Conservation (phyloP, 2,888 invertebrate species). For the Nasonia oneida region DNA sequence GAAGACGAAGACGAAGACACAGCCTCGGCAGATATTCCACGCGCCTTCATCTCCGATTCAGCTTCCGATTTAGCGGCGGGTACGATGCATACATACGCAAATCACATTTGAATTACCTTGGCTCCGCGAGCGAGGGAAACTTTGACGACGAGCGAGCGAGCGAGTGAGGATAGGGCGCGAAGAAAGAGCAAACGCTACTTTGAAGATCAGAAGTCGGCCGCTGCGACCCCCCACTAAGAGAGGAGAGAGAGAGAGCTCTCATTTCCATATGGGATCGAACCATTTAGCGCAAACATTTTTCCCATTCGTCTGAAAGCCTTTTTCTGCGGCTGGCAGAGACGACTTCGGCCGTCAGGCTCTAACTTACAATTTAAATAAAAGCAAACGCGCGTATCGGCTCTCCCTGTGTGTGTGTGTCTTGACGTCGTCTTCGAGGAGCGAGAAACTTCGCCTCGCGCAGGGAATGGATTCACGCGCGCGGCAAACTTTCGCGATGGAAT, state of each 20-base stretch:
- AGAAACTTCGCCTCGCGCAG: conserved; percentile 14
- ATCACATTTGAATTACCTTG: conserved; percentile 63
- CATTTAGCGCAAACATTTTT: conserved; percentile 77
- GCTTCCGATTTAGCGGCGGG: conserved; percentile 57
- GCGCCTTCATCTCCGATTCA: conserved; percentile 61
- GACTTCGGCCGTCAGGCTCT: conserved; percentile 69
- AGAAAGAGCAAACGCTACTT: conserved; percentile 66
- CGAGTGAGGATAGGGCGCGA: conserved; percentile 35
- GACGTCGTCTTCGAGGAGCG: conserved; percentile 3
- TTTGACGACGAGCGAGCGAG: background rate
- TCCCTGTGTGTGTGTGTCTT: background rate
- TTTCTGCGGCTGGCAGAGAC: conserved; percentile 68
- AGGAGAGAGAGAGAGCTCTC: conserved; percentile 48
- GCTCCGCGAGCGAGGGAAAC: conserved; percentile 52
- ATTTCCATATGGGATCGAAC: conserved; percentile 77
- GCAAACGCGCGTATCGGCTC: conserved; percentile 75
- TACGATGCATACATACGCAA: conserved; percentile 64
- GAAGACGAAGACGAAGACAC: conserved; percentile 1
- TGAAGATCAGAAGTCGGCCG: conserved; percentile 65
- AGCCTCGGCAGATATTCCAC: conserved; percentile 15
- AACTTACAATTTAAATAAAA: conserved; percentile 80
- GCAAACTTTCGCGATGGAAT: conserved; percentile 29
- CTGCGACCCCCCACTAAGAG: conserved; percentile 49
- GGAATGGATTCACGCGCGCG: conserved; percentile 40
- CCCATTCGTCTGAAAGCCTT: conserved; percentile 66